These are phyloP conservation scores for Pseudococcus longispinus DNA, from an alignment of 2,888 invertebrate species.

Conservation along the genomic window DNA sequence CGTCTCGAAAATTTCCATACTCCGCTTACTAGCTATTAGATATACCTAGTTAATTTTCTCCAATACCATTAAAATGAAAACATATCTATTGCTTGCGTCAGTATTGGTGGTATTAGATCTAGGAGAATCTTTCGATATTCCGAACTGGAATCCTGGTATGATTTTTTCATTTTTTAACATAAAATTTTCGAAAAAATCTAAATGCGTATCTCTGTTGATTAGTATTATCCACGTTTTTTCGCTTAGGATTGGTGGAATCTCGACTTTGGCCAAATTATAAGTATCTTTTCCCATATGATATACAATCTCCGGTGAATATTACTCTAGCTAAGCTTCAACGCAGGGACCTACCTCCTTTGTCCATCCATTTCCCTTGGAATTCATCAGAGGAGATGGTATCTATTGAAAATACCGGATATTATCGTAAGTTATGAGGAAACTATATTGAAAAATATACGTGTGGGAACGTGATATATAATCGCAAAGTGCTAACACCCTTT, in stretches of 20 bases:
- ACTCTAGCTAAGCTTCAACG: conserved; percentile 71
- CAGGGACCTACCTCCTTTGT: conserved; percentile 60
- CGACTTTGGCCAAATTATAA: conserved; percentile 25
- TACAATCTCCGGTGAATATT: conserved; percentile 68
- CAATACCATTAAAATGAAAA: neutral
- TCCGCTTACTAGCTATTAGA: neutral
- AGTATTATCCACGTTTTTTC: neutral
- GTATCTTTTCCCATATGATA: conserved; percentile 1
- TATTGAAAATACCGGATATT: conserved; percentile 53
- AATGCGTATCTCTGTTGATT: neutral
- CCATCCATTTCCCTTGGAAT: conserved; percentile 28
- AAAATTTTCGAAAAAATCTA: neutral
- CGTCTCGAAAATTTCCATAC: neutral
- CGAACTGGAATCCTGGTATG: neutral
- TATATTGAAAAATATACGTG: neutral
- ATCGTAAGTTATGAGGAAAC: conserved; percentile 15
- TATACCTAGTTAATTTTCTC: neutral
- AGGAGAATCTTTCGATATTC: neutral
- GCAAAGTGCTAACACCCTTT: neutral
- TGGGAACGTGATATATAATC: too few relatives aligned
- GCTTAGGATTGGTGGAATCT: neutral
- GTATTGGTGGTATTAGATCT: neutral
- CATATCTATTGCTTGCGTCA: neutral
- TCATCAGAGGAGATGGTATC: conserved; percentile 7
- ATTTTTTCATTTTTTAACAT: neutral